phyloP scores from a whole-genome alignment of 2,888 invertebrate genomes.

The Iselma pallidipennis region DNA sequence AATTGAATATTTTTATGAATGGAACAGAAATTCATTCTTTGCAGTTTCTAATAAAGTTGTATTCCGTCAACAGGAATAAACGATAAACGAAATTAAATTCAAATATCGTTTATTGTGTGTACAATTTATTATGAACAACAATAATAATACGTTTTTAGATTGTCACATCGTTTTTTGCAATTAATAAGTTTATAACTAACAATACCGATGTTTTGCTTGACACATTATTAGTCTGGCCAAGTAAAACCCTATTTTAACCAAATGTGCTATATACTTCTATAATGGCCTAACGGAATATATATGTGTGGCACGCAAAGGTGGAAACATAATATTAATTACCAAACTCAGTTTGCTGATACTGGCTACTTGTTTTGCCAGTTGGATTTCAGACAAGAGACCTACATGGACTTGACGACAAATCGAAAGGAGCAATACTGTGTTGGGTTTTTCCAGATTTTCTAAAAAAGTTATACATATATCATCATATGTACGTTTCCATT shows the following conservation, averaged over 20 bases:
- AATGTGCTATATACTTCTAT: conserved; percentile 21
- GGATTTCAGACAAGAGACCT: conserved; percentile 15
- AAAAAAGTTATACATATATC: too few relatives aligned
- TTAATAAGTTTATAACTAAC: conserved; percentile 16
- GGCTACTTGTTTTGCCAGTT: conserved; percentile 23
- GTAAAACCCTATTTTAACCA: conserved; percentile 19
- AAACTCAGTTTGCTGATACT: conserved; percentile 22
- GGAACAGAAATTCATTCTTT: background rate
- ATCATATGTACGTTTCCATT: too few relatives aligned
- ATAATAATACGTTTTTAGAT: background rate
- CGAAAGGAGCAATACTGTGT: too few relatives aligned
- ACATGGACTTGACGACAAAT: background rate
- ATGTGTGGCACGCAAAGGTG: conserved; percentile 40
- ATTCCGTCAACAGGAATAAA: background rate
- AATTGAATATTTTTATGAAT: too few relatives aligned
- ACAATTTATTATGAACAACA: too few relatives aligned
- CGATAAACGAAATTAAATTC: background rate
- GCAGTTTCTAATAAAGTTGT: background rate
- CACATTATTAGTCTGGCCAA: conserved; percentile 19
- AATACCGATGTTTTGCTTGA: conserved; percentile 20
- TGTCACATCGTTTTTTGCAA: conserved; percentile 9
- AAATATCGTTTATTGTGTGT: too few relatives aligned
- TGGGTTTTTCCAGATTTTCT: too few relatives aligned
- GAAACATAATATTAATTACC: conserved; percentile 44
- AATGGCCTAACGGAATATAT: conserved; percentile 33